phyloP scores from a whole-genome alignment of 2,113 vertebrate genomes.

The Anthoscopus minutus region DNA sequence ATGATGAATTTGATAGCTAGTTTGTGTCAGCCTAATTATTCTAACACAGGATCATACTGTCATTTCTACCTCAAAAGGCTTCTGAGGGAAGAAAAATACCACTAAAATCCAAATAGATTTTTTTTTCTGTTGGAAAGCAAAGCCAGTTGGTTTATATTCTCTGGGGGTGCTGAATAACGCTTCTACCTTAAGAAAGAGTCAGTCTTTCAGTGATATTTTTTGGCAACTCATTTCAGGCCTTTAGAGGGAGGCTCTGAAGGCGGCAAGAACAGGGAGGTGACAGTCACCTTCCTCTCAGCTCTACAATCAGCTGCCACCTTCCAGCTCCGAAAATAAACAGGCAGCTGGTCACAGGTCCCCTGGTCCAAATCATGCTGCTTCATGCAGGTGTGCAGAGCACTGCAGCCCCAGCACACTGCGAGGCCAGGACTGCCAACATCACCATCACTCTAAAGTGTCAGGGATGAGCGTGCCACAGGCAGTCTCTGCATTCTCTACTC shows the following conservation, averaged over 20 bases:
- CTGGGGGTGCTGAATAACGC: not conserved
- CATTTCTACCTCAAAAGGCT: not conserved
- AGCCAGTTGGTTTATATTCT: not conserved
- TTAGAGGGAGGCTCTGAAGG: not conserved
- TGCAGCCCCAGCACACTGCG: fast-evolving
- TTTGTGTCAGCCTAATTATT: not conserved
- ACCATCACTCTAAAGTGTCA: not conserved
- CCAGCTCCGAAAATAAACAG: not conserved
- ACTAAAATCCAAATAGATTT: not conserved
- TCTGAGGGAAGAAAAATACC: not conserved
- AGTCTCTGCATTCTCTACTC: not conserved
- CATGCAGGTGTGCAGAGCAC: not conserved
- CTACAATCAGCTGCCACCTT: not conserved
- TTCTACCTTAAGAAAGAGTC: not conserved
- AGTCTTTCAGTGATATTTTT: not conserved
- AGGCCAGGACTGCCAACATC: not conserved
- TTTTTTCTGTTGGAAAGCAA: not conserved
- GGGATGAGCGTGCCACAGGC: not conserved
- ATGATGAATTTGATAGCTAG: not conserved
- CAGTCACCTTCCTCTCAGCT: not conserved
- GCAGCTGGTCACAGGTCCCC: not conserved
- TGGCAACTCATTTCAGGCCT: not conserved
- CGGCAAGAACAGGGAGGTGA: not conserved
- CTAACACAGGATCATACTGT: not conserved
- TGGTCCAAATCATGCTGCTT: not conserved